Evolutionary conservation across 2,113 vertebrate species (phyloP), one percentile per base, ranked within the genome.

Genomic region (Odocoileus hemionus): DNA sequence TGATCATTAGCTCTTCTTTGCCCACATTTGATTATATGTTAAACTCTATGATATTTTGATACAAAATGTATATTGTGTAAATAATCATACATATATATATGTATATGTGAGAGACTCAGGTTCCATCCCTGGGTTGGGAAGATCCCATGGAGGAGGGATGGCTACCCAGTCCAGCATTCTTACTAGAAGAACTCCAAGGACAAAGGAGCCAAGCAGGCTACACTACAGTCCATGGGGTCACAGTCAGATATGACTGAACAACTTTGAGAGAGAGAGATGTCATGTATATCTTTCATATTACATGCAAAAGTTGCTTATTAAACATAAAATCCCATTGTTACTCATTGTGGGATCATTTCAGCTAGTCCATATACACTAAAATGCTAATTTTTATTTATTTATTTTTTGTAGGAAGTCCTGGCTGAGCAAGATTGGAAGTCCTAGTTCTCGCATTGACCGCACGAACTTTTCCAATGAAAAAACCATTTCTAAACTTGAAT

Each of bases 391-490:
- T 47, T 36, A n/a, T 1, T 39, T 98, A 61, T 95, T 47, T 98
- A 39, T 97, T 91, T 86, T 96, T 97, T 94, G 50, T 98, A 99
- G 99, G 99, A 99, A 99, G 60, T 97, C 98, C 47, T 99, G 99
- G 99, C 98, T 99, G 96, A 99, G 98, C 98, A 99, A 97, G 10
- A 98, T 99, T 12, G 99, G 99, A 93, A 99, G 99, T 96, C 99
- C 99, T 2, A 99, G 99, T 97, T 99, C 99, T 96, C 99, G 99
- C 33, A 99, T 99, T 2, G 99, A 99, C 90, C 99, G 98, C 54
- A 98, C 99, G 0, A 95, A 98, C 54, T 99, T 99, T 98, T 99
- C 99, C 88, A 99, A 99, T 0, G 99, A 99, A 61, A 99, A 99
- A 98, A 98, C 98, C 85, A 99, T 99, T 98, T 94, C 99, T 39